phyloP scores from a whole-genome alignment of 2,113 vertebrate species.

The Odobenus rosmarus region DNA sequence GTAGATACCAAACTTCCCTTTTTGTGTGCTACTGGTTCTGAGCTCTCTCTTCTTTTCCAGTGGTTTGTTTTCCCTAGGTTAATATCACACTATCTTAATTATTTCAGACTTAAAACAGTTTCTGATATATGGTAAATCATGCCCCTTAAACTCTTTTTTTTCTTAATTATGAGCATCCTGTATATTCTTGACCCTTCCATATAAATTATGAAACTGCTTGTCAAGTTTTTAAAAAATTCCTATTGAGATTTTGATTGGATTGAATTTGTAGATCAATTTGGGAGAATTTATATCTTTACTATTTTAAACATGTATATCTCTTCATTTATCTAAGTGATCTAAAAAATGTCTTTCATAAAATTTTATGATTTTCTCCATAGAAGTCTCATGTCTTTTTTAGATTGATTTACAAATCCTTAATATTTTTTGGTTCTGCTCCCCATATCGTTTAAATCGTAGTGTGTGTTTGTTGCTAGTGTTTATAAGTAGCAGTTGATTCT shows the following conservation, averaged over 20 bases:
- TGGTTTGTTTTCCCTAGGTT: background rate
- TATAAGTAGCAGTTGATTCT: background rate
- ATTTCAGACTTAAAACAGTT: background rate
- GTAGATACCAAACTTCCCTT: background rate
- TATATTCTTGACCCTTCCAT: conserved; percentile 1
- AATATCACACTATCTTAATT: background rate
- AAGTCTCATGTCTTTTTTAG: conserved; percentile 38
- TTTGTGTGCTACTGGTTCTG: background rate
- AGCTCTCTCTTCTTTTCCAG: background rate
- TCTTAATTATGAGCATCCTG: background rate
- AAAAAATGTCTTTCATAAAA: conserved; percentile 33
- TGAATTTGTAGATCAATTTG: conserved; percentile 27
- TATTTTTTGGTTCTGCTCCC: background rate
- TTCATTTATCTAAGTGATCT: conserved; percentile 1
- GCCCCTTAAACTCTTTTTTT: too few relatives aligned
- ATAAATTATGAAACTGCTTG: background rate
- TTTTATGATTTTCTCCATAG: conserved; percentile 19
- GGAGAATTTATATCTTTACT: background rate
- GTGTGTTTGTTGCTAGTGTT: background rate
- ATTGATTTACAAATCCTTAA: background rate
- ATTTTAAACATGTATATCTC: conserved; percentile 3
- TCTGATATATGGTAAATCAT: background rate
- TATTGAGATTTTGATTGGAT: background rate
- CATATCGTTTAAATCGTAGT: background rate
- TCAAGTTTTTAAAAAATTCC: background rate